Evolutionary conservation across 2,888 invertebrate genomes (phyloP), one percentile per base, ranked within the genome.

Genomic region (Drosophila nr. medialis): DNA sequence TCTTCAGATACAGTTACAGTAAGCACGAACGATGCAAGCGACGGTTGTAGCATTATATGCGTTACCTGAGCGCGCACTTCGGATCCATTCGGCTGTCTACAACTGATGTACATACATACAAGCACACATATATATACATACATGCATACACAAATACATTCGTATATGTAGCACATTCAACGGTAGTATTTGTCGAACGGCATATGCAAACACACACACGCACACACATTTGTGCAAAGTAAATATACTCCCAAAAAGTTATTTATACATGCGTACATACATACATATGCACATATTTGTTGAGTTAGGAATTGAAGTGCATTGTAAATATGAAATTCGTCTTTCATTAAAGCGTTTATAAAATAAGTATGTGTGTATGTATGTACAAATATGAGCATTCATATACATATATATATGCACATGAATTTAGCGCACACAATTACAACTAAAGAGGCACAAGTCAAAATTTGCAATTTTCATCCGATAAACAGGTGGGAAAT

Each of bases 271-370:
- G 40, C 42, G 30, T 21, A 56, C 56, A 15, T 29, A 55, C 55
- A 29, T 21, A 56, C 40, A 21, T 30, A 42, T 42, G 38, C 38
- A 55, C 55, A 90, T 92, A 88, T 56, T 92, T 91, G 90, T 90
- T 88, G 84, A 89, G 91, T 91, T 91, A 90, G 90, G 86, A 89
- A 90, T 85, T 92, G 80, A 86, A 92, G 92, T 92, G 92, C 89
- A 91, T 79, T 75, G 91, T 79, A 91, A 92, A 92, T 90, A 92
- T 74, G 53, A 83, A 83, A 82, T 83, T 82, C 75, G 71, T 80
- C 81, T 85, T 81, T 80, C 81, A 83, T 85, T 80, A 82, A 72
- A 76, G 72, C 73, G 64, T 67, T 78, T 79, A 7, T 54, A 42
- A 27, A 13, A 40, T 40, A 38, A n/a, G 21, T 29, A 32, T n/a